Conservation (phyloP, 1,140 invertebrate species). For the Diorhabda sublineata region DNA sequence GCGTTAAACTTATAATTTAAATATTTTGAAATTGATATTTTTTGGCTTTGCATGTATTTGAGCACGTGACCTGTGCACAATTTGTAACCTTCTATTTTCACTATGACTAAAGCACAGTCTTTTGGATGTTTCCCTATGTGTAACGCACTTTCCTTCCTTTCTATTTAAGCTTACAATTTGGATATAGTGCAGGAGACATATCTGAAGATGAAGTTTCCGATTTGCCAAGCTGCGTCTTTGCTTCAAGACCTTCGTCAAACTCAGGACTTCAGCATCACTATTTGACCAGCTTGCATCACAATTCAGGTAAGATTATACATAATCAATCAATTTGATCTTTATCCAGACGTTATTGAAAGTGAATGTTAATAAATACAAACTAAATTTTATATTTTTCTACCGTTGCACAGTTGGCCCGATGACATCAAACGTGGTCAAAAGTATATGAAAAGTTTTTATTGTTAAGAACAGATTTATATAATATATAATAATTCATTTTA, state of each 20-base stretch:
- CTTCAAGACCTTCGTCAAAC: conserved; percentile 48
- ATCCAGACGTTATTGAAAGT: too few relatives aligned
- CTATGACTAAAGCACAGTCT: conserved; percentile 4
- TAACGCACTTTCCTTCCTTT: conserved; percentile 18
- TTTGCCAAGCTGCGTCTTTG: conserved; percentile 65
- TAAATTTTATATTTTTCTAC: too few relatives aligned
- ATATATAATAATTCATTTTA: too few relatives aligned
- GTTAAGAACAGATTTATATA: too few relatives aligned
- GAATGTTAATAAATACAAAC: too few relatives aligned
- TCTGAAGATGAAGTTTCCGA: conserved; percentile 57
- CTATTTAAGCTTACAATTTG: conserved; percentile 51
- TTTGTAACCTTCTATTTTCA: neutral
- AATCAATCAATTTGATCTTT: too few relatives aligned
- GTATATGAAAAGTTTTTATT: too few relatives aligned
- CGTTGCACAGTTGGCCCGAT: too few relatives aligned
- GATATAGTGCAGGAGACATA: conserved; percentile 50
- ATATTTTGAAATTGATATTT: too few relatives aligned
- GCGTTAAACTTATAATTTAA: too few relatives aligned
- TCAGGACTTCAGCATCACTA: conserved; percentile 47
- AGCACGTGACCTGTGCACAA: neutral
- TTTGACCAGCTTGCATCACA: conserved; percentile 42
- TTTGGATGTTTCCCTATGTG: conserved; percentile 13
- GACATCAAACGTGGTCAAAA: too few relatives aligned
- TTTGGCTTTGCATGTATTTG: neutral
- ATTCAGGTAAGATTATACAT: conserved; percentile 29